Percentiles rank a stretch among this genome's conserved stretches.
phyloP scores from a whole-genome alignment of 2,113 vertebrate species.

The Pundamilia nyererei region DNA sequence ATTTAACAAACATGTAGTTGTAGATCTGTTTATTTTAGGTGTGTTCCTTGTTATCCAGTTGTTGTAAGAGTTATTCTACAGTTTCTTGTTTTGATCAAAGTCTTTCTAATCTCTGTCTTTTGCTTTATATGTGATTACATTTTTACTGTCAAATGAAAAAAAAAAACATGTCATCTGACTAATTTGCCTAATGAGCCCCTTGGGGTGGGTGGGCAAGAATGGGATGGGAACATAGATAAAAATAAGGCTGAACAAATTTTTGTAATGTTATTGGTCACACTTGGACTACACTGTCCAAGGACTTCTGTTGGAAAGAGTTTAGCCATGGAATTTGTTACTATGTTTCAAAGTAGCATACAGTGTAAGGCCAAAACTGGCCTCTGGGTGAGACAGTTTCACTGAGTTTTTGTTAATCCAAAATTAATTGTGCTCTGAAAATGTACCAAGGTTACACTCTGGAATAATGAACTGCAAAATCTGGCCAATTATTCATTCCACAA shows the following conservation, averaged over 20 bases:
- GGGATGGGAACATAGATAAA: not conserved
- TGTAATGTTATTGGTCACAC: not conserved
- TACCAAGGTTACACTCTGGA: not conserved
- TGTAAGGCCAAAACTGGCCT: not conserved
- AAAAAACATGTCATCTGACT: not conserved
- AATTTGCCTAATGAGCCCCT: not conserved
- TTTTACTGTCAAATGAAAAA: not conserved
- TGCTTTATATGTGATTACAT: not conserved
- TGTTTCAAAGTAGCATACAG: not conserved
- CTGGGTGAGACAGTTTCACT: not conserved
- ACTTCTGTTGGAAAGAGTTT: not conserved
- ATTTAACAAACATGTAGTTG: not conserved
- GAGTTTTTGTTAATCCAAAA: slow-evolving; percentile 15
- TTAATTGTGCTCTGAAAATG: slow-evolving; percentile 11
- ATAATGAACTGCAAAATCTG: not conserved
- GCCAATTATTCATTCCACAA: not conserved
- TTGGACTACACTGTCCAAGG: not conserved
- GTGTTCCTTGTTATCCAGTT: not conserved
- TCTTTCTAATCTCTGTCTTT: not conserved
- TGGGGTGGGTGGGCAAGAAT: not conserved
- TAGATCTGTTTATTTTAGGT: not conserved
- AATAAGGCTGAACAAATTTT: not conserved
- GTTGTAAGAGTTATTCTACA: not conserved
- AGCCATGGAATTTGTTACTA: not conserved
- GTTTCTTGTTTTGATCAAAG: not conserved